Base-by-base conservation (phyloP, 1,140 invertebrate genomes). In the Anoplophora glabripennis region DNA sequence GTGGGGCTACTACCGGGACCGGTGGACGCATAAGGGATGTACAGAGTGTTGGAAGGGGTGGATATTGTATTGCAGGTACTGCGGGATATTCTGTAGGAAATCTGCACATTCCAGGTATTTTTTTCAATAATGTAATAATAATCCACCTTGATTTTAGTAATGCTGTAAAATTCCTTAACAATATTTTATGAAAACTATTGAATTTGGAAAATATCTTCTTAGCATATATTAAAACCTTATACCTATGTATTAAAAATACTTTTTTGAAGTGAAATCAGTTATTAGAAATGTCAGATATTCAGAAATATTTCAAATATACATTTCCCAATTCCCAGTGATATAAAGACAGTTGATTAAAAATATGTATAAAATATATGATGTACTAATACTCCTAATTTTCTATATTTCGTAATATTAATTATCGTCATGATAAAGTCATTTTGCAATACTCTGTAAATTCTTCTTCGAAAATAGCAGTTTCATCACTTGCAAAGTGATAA, bases 31-130 rank as follows among this genome's bases (percentile, higher is more conserved):
- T 99, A 51, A 78, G 96, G 57, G 96, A 99, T 79, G 91, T 98
- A 1, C 94, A 99, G 76, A 90, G 88, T 33, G 93, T 96, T 12
- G 96, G 96, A 2, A 79, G 92, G 61, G 93, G 94, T 35, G 93
- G 93, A 18, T 84, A 93, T 72, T 93, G 94, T 12, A 92, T 98
- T 66, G 96, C 95, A 46, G 96, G 94, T 1, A 96, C 95, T 21
- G 96, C 94, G 48, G 96, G 95, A 8, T 99, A 99, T 76, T 92
- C 89, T 57, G 93, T 98, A 61, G 96, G 96, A 46, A 94, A 94
- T 77, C 79, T 98, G 2, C 80, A 87, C 38, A 90, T 98, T 71
- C 91, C 92, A 77, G 93, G 91, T 92, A 72, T 5, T 28, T n/a
- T n/a, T n/a, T n/a, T n/a, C n/a, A n/a, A n/a, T n/a, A n/a, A n/a